These are phyloP conservation scores for Solea senegalensis DNA, from an alignment of 2,113 vertebrate species.

Conservation along the genomic window DNA sequence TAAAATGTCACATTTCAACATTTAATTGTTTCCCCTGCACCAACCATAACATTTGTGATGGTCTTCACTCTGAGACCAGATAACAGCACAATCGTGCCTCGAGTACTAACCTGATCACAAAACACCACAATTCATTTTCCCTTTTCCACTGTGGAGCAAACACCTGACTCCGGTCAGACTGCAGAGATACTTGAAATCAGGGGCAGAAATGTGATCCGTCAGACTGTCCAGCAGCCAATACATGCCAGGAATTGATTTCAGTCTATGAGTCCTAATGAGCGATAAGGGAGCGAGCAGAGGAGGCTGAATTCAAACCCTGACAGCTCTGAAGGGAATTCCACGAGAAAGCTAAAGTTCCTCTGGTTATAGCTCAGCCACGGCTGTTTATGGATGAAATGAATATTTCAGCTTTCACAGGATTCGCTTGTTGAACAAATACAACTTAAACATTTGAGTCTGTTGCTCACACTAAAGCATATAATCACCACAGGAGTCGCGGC, in stretches of 20 bases:
- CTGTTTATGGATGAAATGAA: background rate
- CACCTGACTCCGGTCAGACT: conserved; percentile 16
- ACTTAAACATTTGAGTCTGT: background rate
- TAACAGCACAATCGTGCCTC: background rate
- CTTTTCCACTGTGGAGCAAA: conserved; percentile 44
- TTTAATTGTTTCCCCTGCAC: too few species aligned
- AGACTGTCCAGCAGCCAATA: conserved; percentile 41
- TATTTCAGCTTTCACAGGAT: too few species aligned
- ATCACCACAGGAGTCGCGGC: background rate
- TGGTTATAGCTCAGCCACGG: background rate
- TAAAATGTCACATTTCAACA: too few species aligned
- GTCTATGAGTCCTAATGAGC: conserved; percentile 57
- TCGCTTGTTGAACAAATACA: too few species aligned
- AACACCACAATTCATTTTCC: conserved; percentile 50
- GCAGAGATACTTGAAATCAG: conserved; percentile 35
- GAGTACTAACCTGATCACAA: conserved; percentile 27
- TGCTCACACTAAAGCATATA: background rate
- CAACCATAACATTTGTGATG: too few species aligned
- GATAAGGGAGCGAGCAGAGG: conserved; percentile 13
- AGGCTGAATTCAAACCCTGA: conserved; percentile 14
- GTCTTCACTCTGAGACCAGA: too few species aligned
- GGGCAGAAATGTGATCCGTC: conserved; percentile 45
- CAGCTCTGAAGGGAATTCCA: background rate
- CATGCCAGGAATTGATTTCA: conserved; percentile 58
- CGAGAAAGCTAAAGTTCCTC: background rate